Conservation (phyloP, 2,797 vertebrate genomes). For the Epinephelus malabaricus region DNA sequence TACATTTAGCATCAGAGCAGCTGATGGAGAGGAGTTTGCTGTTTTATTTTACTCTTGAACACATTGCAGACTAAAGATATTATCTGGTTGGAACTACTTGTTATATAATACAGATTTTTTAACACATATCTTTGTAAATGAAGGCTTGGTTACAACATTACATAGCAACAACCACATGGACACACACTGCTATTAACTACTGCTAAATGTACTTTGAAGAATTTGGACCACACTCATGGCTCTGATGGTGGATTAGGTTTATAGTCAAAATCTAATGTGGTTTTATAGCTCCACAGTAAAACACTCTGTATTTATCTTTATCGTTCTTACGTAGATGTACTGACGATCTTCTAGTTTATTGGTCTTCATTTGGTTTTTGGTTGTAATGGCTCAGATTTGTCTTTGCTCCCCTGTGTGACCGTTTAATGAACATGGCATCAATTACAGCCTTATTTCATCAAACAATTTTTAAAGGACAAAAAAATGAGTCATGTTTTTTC, state of each 20-base stretch:
- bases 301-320: slow-evolving; percentile 33
- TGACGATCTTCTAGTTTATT: slow-evolving; percentile 54
- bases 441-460: slow-evolving; percentile 12
- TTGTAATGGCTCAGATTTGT: slow-evolving; percentile 10
- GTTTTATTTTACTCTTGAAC: neutral
- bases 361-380: slow-evolving; percentile 43
- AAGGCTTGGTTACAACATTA: slow-evolving; percentile 1
- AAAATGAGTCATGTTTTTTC: neutral
- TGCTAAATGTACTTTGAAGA: slow-evolving; percentile 60
- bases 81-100: neutral
- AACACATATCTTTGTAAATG: slow-evolving; percentile 6
- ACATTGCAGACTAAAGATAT: neutral
- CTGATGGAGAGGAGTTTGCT: neutral
- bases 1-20: too few relatives aligned
- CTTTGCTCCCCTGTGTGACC: slow-evolving; percentile 24
- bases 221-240: slow-evolving; percentile 69
- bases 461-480: slow-evolving; percentile 3
- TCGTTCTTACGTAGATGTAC: slow-evolving; percentile 17
- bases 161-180: slow-evolving; percentile 12
- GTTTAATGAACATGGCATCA: slow-evolving; percentile 7
- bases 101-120: slow-evolving; percentile 20
- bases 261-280: slow-evolving; percentile 65
- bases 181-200: slow-evolving; percentile 29
- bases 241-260: slow-evolving; percentile 63
- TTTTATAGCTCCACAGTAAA: slow-evolving; percentile 68